Evolutionary conservation across 2,888 invertebrate species (phyloP).

Genomic region (Cremastobaeus sp.): DNA sequence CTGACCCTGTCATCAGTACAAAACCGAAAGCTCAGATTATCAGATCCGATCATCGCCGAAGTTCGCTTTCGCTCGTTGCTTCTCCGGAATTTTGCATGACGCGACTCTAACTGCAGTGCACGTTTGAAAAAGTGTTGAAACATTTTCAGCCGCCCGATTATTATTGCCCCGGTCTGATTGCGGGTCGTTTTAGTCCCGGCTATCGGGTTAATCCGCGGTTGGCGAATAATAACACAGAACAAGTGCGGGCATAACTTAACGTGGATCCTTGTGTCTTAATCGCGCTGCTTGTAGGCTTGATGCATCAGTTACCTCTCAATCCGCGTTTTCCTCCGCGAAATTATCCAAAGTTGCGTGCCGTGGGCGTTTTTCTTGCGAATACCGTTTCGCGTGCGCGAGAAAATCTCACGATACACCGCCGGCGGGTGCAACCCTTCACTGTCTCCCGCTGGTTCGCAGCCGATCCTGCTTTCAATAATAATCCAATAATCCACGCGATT

Average conservation of each 20-base stretch:
- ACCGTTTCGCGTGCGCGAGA: slow-evolving; percentile 62
- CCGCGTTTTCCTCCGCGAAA: slow-evolving; percentile 59
- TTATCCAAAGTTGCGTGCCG: slow-evolving; percentile 64
- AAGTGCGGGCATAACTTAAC: slow-evolving; percentile 53
- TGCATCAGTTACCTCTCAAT: slow-evolving; percentile 62
- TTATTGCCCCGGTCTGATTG: slow-evolving; percentile 24
- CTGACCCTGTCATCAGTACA: too few relatives aligned
- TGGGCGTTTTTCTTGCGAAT: slow-evolving; percentile 49
- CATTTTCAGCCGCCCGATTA: slow-evolving; percentile 26
- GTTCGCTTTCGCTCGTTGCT: too few relatives aligned
- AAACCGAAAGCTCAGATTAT: too few relatives aligned
- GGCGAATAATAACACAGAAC: slow-evolving; percentile 55
- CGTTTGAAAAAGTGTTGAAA: too few relatives aligned
- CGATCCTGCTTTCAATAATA: background rate
- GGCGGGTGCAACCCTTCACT: slow-evolving; percentile 28
- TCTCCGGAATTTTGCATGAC: too few relatives aligned
- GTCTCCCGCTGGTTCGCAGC: slow-evolving; percentile 8
- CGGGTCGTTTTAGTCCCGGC: slow-evolving; percentile 47
- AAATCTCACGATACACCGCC: slow-evolving; percentile 53
- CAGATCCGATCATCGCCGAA: too few relatives aligned
- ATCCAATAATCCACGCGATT: too few relatives aligned
- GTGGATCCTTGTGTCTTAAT: slow-evolving; percentile 56
- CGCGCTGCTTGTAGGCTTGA: slow-evolving; percentile 39
- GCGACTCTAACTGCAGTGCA: too few relatives aligned
- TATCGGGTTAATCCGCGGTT: slow-evolving; percentile 52